Conservation (phyloP, 2,888 invertebrate genomes). For the Tridacna crocea region DNA sequence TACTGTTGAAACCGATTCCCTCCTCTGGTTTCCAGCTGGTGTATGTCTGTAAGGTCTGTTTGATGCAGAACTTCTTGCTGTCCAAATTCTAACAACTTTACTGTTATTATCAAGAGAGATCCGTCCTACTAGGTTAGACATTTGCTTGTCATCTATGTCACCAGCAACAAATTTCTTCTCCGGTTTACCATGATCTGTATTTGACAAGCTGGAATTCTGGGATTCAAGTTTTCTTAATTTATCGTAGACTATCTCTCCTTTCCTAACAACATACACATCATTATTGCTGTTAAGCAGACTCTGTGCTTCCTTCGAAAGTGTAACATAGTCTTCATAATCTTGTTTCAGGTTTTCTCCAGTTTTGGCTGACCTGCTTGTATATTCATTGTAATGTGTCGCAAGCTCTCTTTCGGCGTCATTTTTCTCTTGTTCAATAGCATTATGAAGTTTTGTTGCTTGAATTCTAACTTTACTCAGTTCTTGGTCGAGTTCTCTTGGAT, state of each 20-base stretch:
- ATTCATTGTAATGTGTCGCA: constrained; percentile 34
- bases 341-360: constrained; percentile 15
- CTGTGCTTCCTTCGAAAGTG: constrained; percentile 33
- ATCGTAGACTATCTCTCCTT: constrained; percentile 33
- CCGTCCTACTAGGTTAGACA: constrained; percentile 10
- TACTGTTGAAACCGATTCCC: background rate
- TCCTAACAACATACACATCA: constrained; percentile 35
- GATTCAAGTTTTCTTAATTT: constrained; percentile 20
- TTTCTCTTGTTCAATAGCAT: constrained; percentile 44
- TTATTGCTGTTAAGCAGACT: constrained; percentile 39
- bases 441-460: constrained; percentile 49
- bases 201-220: background rate
- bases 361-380: constrained; percentile 22
- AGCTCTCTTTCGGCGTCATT: constrained; percentile 40
- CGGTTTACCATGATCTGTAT: background rate
- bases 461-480: constrained; percentile 44
- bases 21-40: background rate
- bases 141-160: constrained; percentile 2
- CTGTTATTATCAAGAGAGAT: constrained; percentile 2
- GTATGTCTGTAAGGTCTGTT: background rate
- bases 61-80: background rate
- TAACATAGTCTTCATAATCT: constrained; percentile 36
- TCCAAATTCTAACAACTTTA: constrained; percentile 9
- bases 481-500: constrained; percentile 40
- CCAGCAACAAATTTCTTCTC: constrained; percentile 11